Base-by-base conservation (phyloP, 35 echinoderm and acorn worm species). In the Strongylocentrotus purpuratus region DNA sequence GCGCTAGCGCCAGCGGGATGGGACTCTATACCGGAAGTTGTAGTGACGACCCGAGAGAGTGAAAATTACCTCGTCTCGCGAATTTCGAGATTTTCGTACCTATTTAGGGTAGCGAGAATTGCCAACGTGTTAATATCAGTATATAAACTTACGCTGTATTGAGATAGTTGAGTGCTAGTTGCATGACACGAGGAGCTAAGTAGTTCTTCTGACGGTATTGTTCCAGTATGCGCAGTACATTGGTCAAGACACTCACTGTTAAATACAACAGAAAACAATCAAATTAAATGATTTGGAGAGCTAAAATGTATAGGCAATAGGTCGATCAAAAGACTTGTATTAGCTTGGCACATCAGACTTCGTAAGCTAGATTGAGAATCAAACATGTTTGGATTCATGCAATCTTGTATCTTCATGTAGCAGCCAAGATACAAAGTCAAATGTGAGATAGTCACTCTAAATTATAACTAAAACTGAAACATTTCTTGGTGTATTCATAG, bases 121-220 rank as follows among this genome's bases (percentile, higher is more conserved):
- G n/a, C n/a, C n/a, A n/a, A n/a, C n/a, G n/a, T n/a, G n/a, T n/a
- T n/a, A 13, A 59, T 59, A 59, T 59, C 52, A 48, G 90, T 10
- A 10, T 46, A 32, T 35, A 95, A 4, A 95, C 98, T 96, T 92
- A 99, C 98, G 96, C 98, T 86, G 98, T 99, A 86, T 99, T 99
- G 94, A 99, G 46, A 85, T 99, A 99, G 91, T 97, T 97, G 18
- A 99, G 94, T 20, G 98, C 45, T 87, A 97, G 97, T 78, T 99
- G 98, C 20, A 97, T 45, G 35, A 99, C 98, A 28, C 98, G 95
- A 45, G 98, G 97, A 22, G 98, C 95, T 12, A 99, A 35, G 95
- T 97, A 99, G 52, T 90, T 46, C 18, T 96, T 96, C 90, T 96
- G 97, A 28, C 97, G 46, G 90, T 95, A 99, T 87, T 99, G 98